These are phyloP conservation scores for Ophion costatus DNA, from an alignment of 2,888 invertebrate genomes.

Conservation along the genomic window DNA sequence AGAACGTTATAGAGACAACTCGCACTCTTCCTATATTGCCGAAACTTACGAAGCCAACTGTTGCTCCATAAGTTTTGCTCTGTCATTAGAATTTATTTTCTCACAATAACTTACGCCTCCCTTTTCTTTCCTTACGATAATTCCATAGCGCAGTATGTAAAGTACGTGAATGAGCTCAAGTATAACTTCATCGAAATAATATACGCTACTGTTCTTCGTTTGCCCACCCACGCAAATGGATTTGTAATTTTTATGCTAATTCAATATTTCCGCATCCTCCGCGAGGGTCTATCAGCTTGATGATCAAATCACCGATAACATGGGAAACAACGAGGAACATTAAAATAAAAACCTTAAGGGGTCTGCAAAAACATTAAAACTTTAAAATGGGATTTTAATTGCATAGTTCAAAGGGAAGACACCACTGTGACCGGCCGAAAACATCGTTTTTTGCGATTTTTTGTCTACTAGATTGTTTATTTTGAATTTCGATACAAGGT, in stretches of 20 bases:
- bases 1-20: background rate
- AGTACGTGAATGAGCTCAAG: background rate
- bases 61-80: conserved; percentile 41
- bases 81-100: conserved; percentile 37
- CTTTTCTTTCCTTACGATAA: conserved; percentile 64
- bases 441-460: no score
- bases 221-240: background rate
- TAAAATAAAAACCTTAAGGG: no score
- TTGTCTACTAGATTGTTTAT: no score
- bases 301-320: no score
- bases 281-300: background rate
- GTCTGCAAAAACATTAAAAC: no score
- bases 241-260: background rate
- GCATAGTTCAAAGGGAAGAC: no score
- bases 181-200: conserved; percentile 1
- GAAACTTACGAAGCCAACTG: conserved; percentile 60
- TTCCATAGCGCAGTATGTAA: conserved; percentile 51
- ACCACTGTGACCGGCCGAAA: no score
- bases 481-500: no score
- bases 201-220: background rate
- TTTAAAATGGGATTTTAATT: no score
- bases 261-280: background rate
- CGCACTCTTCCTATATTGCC: conserved; percentile 40
- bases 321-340: no score
- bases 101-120: conserved; percentile 1